Conservation (phyloP, 53 echinoderm and acorn worm genomes). For the Holothuria scabra region DNA sequence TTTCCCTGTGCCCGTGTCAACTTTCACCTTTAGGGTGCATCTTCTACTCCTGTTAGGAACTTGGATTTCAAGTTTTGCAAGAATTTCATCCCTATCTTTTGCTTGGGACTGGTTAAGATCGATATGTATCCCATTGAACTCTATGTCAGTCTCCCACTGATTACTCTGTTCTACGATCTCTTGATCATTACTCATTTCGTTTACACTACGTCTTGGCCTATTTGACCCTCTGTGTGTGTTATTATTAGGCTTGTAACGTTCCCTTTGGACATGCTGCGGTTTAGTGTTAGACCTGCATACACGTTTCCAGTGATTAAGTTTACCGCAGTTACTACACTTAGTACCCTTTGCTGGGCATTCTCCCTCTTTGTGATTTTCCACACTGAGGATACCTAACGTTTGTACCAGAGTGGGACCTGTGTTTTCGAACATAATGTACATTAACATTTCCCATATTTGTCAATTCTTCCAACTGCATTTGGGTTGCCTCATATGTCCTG, state of each 20-base stretch:
- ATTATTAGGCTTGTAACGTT: too few relatives aligned
- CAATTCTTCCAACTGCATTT: too few relatives aligned
- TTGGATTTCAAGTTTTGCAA: constrained; percentile 35
- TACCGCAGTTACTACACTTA: constrained; percentile 28
- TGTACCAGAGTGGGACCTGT: too few relatives aligned
- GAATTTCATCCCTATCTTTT: constrained; percentile 54
- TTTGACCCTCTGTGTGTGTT: too few relatives aligned
- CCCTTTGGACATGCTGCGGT: not conserved
- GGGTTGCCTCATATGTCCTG: too few relatives aligned
- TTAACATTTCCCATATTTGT: too few relatives aligned
- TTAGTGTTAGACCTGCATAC: not conserved
- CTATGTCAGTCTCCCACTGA: not conserved
- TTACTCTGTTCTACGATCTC: too few relatives aligned
- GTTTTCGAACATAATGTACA: too few relatives aligned
- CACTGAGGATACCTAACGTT: not conserved
- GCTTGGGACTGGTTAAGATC: not conserved
- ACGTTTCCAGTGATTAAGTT: constrained; percentile 25
- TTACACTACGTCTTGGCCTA: too few relatives aligned
- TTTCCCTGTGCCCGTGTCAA: constrained; percentile 62
- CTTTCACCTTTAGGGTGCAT: constrained; percentile 38
- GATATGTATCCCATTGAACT: not conserved
- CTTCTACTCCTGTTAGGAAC: constrained; percentile 22
- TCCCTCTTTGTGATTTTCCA: constrained; percentile 17
- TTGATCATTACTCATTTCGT: too few relatives aligned
- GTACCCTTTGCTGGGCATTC: constrained; percentile 30